Evolutionary conservation across 1,140 invertebrate genomes (phyloP).

Genomic region (Aricia agestis): DNA sequence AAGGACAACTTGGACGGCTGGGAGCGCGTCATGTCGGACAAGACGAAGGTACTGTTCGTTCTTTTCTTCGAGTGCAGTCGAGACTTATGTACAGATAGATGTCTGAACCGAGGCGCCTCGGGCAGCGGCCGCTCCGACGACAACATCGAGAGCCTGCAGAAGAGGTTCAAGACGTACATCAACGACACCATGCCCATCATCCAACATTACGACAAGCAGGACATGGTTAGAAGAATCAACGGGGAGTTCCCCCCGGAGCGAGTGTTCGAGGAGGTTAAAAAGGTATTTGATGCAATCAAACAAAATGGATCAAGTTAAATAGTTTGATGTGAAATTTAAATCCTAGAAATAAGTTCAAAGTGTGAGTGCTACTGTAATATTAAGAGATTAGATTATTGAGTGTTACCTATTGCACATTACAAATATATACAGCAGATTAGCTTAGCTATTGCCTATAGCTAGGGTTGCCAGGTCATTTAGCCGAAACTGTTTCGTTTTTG

Average conservation of each 20-base stretch:
- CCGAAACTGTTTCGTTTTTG: no score
- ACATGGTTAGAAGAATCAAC: conserved; percentile 88
- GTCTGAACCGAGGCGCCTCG: conserved; percentile 88
- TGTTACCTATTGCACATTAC: no score
- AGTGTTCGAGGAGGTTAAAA: conserved; percentile 82
- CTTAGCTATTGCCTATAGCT: no score
- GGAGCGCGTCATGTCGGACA: conserved; percentile 89
- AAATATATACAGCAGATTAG: no score
- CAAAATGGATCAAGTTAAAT: conserved; percentile 43
- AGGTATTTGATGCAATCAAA: conserved; percentile 40
- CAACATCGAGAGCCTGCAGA: conserved; percentile 92
- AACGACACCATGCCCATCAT: conserved; percentile 97
- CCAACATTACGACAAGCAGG: conserved; percentile 84
- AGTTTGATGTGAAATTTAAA: neutral
- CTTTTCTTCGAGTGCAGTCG: conserved; percentile 95
- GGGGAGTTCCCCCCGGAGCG: conserved; percentile 81
- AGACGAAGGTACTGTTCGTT: conserved; percentile 91
- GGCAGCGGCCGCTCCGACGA: conserved; percentile 97
- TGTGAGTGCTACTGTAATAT: neutral
- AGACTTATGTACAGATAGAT: conserved; percentile 90
- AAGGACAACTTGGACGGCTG: conserved; percentile 98
- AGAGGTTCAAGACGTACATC: conserved; percentile 93
- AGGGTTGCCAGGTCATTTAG: no score
- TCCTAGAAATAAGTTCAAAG: neutral
- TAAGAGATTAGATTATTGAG: neutral